phyloP scores from a whole-genome alignment of 2,113 vertebrate species.

The Phaethon lepturus region DNA sequence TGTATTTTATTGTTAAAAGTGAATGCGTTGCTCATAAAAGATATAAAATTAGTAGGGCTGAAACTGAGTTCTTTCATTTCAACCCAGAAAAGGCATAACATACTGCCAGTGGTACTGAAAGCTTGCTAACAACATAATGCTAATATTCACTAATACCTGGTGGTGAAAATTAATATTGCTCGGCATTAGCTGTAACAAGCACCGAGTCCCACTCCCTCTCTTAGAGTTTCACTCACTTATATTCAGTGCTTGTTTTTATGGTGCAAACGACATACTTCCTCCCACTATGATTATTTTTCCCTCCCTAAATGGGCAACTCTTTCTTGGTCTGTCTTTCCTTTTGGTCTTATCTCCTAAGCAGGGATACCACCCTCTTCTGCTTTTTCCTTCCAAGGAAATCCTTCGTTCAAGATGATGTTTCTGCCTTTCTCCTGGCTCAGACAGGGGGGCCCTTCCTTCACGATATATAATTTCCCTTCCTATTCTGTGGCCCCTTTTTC shows the following conservation, averaged over 20 bases:
- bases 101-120: not conserved
- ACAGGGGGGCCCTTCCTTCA: not conserved
- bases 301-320: not conserved
- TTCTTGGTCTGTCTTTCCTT: not conserved
- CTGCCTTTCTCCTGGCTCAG: not conserved
- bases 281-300: not conserved
- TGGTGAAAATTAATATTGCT: not conserved
- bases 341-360: not conserved
- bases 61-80: conserved; percentile 26
- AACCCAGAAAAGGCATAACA: not conserved
- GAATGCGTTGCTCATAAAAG: conserved; percentile 2
- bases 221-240: not conserved
- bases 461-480: not conserved
- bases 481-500: not conserved
- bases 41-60: not conserved
- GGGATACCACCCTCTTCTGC: not conserved
- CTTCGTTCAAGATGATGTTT: not conserved
- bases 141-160: conserved; percentile 33
- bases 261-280: not conserved
- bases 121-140: not conserved
- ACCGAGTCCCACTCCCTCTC: not conserved
- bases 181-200: not conserved
- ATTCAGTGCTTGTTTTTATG: not conserved
- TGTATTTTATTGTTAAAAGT: conserved; percentile 34
- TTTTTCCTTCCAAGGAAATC: not conserved